Evolutionary conservation across 2,888 invertebrate genomes (phyloP).

Genomic region (Cryptus viduatorius): DNA sequence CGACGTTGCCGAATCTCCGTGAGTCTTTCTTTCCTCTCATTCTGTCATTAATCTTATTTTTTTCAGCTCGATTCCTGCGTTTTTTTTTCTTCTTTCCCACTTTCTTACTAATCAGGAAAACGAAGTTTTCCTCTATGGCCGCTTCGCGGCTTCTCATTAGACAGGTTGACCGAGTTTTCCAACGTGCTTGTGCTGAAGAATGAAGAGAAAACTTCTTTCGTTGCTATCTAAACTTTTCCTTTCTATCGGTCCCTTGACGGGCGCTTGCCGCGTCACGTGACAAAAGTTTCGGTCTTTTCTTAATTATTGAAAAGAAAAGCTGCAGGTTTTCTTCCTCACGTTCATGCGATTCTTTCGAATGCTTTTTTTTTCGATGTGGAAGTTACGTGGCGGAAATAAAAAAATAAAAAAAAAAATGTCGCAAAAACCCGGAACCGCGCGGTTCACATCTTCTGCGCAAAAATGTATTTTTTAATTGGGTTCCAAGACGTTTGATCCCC

Average conservation of each 20-base stretch:
- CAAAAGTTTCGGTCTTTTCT: constrained; percentile 29
- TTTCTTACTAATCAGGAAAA: not conserved
- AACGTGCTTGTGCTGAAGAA: not conserved
- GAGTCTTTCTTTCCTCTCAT: not conserved
- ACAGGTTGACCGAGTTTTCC: constrained; percentile 37
- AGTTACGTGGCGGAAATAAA: not conserved
- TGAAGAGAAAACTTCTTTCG: constrained; percentile 22
- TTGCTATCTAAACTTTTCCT: constrained; percentile 41
- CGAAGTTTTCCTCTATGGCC: constrained; percentile 28
- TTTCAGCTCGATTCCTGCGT: not conserved
- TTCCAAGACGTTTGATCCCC: not conserved
- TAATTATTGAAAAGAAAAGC: constrained; percentile 29
- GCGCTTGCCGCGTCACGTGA: not conserved
- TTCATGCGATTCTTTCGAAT: not conserved
- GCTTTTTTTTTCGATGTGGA: not conserved
- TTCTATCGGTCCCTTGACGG: constrained; percentile 46
- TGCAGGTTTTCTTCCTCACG: not conserved
- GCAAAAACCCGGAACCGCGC: not conserved
- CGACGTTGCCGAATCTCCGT: not conserved
- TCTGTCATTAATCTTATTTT: not conserved
- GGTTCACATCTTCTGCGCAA: not conserved
- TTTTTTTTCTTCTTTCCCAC: not conserved
- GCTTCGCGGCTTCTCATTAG: constrained; percentile 55
- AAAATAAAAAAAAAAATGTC: not conserved
- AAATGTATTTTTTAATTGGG: not conserved